Evolutionary conservation across 2,113 vertebrate species (phyloP).

Genomic region (Prochilodus magdalenae): DNA sequence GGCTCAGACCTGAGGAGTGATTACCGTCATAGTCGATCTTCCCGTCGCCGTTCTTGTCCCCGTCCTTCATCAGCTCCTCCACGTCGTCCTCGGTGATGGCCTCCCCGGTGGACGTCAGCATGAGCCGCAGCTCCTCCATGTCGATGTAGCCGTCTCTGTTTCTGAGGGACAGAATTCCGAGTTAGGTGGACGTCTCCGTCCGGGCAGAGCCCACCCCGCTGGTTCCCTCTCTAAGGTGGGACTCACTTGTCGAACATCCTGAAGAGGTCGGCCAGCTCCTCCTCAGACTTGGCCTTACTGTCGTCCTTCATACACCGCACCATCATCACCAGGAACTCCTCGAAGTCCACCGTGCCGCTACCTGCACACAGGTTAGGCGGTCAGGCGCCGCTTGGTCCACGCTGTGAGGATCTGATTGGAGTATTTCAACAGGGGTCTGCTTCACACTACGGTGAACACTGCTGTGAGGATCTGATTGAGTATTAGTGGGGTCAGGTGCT

Average conservation of each 20-base stretch:
- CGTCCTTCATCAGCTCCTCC: slow-evolving; percentile 80
- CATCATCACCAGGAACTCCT: slow-evolving; percentile 99
- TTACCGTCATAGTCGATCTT: slow-evolving; percentile 81
- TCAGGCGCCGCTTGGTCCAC: no score
- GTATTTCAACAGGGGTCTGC: slow-evolving; percentile 34
- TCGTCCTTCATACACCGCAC: slow-evolving; percentile 99
- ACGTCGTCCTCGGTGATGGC: slow-evolving; percentile 82
- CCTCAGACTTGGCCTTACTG: slow-evolving; percentile 97
- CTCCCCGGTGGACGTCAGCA: slow-evolving; percentile 95
- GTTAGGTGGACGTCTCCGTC: not conserved
- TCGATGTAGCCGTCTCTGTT: slow-evolving; percentile 98
- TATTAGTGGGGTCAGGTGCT: no score
- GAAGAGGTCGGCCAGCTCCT: slow-evolving; percentile 96
- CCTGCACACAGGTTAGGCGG: no score
- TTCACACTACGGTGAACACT: no score
- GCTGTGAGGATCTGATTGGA: no score
- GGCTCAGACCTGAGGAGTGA: not conserved
- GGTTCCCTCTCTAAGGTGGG: not conserved
- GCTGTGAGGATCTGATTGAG: no score
- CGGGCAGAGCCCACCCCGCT: not conserved
- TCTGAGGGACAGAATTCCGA: slow-evolving; percentile 73
- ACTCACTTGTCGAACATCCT: slow-evolving; percentile 99
- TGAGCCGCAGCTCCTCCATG: slow-evolving; percentile 93
- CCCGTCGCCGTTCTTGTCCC: slow-evolving; percentile 82
- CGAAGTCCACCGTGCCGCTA: slow-evolving; percentile 96